Conservation (phyloP, 2,888 invertebrate species). For the Tipula confusa region DNA sequence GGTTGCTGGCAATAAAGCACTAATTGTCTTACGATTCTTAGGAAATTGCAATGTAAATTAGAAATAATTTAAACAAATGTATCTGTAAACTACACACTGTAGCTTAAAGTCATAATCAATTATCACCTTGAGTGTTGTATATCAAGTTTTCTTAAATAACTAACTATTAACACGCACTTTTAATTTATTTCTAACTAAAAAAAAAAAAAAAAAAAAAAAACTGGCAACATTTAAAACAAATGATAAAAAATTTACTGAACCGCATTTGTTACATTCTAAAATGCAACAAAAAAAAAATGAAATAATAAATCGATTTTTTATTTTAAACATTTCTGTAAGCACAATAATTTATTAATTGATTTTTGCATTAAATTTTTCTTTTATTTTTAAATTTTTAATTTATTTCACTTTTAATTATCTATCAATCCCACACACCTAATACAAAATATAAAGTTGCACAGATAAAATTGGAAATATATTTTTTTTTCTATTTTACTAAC, state of each 20-base stretch:
- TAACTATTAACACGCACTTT: not conserved
- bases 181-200: not conserved
- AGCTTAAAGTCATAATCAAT: not conserved
- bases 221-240: not conserved
- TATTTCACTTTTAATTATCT: not conserved
- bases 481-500: not conserved
- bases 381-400: not conserved
- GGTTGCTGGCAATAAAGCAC: too few relatives aligned
- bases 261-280: not conserved
- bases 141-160: not conserved
- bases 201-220: not conserved
- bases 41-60: too few relatives aligned
- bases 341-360: slow-evolving; percentile 4
- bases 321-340: not conserved
- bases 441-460: not conserved
- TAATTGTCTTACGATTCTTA: too few relatives aligned
- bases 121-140: not conserved
- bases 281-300: not conserved
- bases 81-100: too few relatives aligned
- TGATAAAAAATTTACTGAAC: not conserved
- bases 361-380: not conserved
- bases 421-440: slow-evolving; percentile 1
- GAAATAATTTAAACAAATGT: too few relatives aligned
- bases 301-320: not conserved
- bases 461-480: not conserved